These are phyloP conservation scores for Tethea ocularis DNA, from an alignment of 2,888 invertebrate species.

Conservation along the genomic window DNA sequence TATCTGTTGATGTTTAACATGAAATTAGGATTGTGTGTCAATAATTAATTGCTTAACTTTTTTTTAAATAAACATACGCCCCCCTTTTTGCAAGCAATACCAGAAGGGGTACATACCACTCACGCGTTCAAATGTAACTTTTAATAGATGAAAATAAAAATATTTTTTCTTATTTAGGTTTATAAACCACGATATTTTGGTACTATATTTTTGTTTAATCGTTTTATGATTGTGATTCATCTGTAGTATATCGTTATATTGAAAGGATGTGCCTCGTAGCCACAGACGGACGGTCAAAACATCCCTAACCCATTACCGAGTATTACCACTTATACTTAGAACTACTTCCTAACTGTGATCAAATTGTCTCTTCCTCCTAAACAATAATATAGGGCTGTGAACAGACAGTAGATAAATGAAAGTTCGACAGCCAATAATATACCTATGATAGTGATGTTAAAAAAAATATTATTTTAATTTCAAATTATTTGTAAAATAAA, in stretches of 20 bases:
- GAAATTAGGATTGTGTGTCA: not conserved
- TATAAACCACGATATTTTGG: no score
- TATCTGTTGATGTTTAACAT: not conserved
- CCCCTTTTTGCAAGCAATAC: no score
- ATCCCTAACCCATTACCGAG: slow-evolving; percentile 57
- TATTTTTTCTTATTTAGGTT: no score
- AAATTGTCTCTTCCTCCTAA: slow-evolving; percentile 77
- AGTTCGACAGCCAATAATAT: not conserved
- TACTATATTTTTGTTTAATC: not conserved
- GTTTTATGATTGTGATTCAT: not conserved
- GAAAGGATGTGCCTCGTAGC: slow-evolving; percentile 67
- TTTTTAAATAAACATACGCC: no score
- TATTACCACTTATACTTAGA: slow-evolving; percentile 58
- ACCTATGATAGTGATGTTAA: no score
- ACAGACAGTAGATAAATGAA: slow-evolving; percentile 16
- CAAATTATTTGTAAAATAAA: no score
- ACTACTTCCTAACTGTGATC: slow-evolving; percentile 62
- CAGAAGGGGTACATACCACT: no score
- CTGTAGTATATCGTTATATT: slow-evolving; percentile 31
- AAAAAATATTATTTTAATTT: no score
- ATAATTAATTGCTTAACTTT: not conserved
- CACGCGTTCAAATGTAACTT: no score
- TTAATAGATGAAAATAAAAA: no score
- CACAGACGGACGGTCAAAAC: slow-evolving; percentile 68
- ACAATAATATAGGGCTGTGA: slow-evolving; percentile 31